A percentile compares a stretch with the other conserved stretches of the same genome.
Evolutionary conservation across 2,113 vertebrate species (phyloP).

Genomic region (Gymnocephalus cernua): DNA sequence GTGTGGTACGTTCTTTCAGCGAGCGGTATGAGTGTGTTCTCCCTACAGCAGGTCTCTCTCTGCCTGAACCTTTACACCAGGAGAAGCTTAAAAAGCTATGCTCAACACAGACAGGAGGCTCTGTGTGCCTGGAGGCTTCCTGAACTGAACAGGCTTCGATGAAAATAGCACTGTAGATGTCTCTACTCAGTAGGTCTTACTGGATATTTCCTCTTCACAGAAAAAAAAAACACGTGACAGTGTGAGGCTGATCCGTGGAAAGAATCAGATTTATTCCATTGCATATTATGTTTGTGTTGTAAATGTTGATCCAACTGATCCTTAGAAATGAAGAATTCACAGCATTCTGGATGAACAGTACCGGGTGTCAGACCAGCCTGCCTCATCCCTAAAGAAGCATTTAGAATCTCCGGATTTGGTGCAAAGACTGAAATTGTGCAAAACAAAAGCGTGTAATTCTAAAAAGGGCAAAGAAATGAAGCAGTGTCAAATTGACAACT

Average conservation of each 20-base stretch:
- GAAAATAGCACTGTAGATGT: slow-evolving; percentile 50
- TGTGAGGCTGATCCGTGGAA: neutral
- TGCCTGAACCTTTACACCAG: slow-evolving; percentile 64
- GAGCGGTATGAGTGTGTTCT: slow-evolving; percentile 33
- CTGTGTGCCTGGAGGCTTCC: slow-evolving; percentile 57
- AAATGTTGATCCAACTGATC: neutral
- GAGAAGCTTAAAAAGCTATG: slow-evolving; percentile 59
- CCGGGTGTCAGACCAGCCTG: neutral
- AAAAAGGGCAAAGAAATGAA: neutral
- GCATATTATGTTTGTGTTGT: neutral
- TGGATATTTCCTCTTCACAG: slow-evolving; percentile 32
- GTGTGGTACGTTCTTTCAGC: slow-evolving; percentile 35
- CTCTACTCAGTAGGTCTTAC: slow-evolving; percentile 42
- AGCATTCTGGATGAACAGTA: neutral
- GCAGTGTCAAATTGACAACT: neutral
- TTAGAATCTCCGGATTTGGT: neutral
- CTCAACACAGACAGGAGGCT: slow-evolving; percentile 68
- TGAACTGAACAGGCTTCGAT: slow-evolving; percentile 44
- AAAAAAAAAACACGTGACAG: neutral
- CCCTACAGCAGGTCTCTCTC: slow-evolving; percentile 57
- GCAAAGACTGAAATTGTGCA: neutral
- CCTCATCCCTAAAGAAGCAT: neutral
- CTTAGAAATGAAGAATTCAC: neutral
- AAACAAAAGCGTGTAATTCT: neutral
- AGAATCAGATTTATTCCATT: neutral